These are phyloP conservation scores for Hylia prasina DNA, from an alignment of 2,113 vertebrate genomes.

Conservation along the genomic window DNA sequence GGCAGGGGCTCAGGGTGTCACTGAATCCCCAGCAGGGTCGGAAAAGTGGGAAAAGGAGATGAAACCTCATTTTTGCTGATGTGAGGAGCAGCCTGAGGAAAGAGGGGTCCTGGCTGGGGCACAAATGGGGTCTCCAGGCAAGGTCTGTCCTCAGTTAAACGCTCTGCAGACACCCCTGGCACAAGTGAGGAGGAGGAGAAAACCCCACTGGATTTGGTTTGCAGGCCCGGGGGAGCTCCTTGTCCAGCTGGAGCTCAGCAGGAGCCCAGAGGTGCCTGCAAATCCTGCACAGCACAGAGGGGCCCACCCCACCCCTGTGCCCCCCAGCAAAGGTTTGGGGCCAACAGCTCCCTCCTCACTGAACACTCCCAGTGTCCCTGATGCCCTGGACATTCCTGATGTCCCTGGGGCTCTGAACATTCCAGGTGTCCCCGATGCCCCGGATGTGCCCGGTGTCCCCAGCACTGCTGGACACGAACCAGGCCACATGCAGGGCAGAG, in stretches of 20 bases:
- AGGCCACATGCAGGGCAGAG: neutral
- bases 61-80: fast-evolving
- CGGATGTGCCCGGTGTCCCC: neutral
- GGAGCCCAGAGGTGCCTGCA: neutral
- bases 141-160: neutral
- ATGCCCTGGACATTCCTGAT: fast-evolving
- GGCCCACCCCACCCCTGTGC: too few species aligned
- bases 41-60: neutral
- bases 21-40: neutral
- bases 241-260: neutral
- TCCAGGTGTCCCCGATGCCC: fast-evolving
- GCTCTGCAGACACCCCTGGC: neutral
- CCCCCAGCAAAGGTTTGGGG: fast-evolving
- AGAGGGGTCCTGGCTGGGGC: neutral
- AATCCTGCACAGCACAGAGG: neutral
- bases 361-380: fast-evolving
- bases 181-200: neutral
- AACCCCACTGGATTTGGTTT: neutral
- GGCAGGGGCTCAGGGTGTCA: neutral
- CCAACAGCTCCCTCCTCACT: neutral
- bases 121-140: fast-evolving
- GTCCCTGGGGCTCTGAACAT: neutral
- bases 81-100: neutral
- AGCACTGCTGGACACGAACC: neutral
- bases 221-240: neutral